Base-by-base conservation (phyloP, 1,140 invertebrate genomes). In the Aradophagus sp. region DNA sequence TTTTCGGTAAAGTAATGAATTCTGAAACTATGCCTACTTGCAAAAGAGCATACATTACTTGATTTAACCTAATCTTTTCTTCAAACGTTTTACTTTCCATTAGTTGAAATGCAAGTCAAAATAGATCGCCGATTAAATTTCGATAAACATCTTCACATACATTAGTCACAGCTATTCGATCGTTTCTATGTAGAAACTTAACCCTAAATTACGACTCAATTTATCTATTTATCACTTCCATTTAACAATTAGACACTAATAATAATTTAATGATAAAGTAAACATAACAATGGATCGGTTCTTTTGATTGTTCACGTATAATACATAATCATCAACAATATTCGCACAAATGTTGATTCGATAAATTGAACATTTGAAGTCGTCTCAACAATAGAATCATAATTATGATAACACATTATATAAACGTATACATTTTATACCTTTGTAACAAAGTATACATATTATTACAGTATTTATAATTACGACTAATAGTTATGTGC, bases 371-470 rank as follows among this genome's bases (percentile, higher is more conserved):
- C 15, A 27, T 17, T 8, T 12, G 17, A 48, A 29, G 31, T 53
- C 23, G 26, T 39, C 8, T 52, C 23, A 53, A 45, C 23, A 16
- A 32, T 32, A 31, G 42, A 52, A 48, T 20, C 32, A 52, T 39
- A 31, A 29, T 53, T 38, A 41, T 38, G 5, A 8, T 29, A 63
- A 63, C 59, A 63, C 19, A 4, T 53, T 6, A 41, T 65, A 65
- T 65, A 65, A 65, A 65, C 61, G 42, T 56, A 65, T 56, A 65
- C 55, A 65, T 56, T 65, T 41, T 65, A 10, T 34, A 47, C 12
- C 38, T 17, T 48, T 11, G 34, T 52, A 63, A 63, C 59, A 39
- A 4, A 63, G 23, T 38, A 39, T 38, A 53, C 31, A 45, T 63
- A 63, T 39, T 45, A 63, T 63, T 47, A 47, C 31, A 47, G 45